These are phyloP conservation scores for Naso thynnoides DNA, from an alignment of 2,797 vertebrate species.

Conservation along the genomic window DNA sequence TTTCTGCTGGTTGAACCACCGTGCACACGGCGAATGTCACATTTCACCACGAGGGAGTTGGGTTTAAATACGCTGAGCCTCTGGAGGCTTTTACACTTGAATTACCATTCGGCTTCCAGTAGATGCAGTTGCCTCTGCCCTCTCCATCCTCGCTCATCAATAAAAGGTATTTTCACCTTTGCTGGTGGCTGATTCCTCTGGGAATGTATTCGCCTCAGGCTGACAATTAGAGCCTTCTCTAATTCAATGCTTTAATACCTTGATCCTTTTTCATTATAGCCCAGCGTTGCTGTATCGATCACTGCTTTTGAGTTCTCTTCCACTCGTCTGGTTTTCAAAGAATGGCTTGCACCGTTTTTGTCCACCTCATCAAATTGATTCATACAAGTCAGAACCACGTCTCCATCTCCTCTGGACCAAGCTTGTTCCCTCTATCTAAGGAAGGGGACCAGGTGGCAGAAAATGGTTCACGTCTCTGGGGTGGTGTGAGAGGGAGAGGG, in stretches of 20 bases:
- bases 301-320: slow-evolving; percentile 20
- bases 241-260: slow-evolving; percentile 43
- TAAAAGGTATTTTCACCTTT: slow-evolving; percentile 53
- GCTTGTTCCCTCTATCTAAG: slow-evolving; percentile 44
- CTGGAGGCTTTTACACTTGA: slow-evolving; percentile 42
- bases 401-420: slow-evolving; percentile 43
- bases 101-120: slow-evolving; percentile 50
- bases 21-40: slow-evolving; percentile 10
- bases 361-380: slow-evolving; percentile 28
- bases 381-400: slow-evolving; percentile 14
- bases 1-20: slow-evolving; percentile 26
- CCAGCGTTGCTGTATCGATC: slow-evolving; percentile 52
- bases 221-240: slow-evolving; percentile 44
- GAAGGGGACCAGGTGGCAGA: slow-evolving; percentile 83
- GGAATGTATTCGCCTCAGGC: slow-evolving; percentile 42
- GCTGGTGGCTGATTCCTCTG: slow-evolving; percentile 41
- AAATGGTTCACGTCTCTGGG: slow-evolving; percentile 86
- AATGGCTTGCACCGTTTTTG: slow-evolving; percentile 16
- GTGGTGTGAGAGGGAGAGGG: slow-evolving; percentile 62
- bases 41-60: slow-evolving; percentile 15
- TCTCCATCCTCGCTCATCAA: slow-evolving; percentile 42
- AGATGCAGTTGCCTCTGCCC: slow-evolving; percentile 30
- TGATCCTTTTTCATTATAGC: slow-evolving; percentile 47
- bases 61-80: slow-evolving; percentile 9
- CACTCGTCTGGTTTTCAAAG: slow-evolving; percentile 17